phyloP scores from a whole-genome alignment of 2,888 invertebrate genomes.

The Spilosoma lubricipeda region DNA sequence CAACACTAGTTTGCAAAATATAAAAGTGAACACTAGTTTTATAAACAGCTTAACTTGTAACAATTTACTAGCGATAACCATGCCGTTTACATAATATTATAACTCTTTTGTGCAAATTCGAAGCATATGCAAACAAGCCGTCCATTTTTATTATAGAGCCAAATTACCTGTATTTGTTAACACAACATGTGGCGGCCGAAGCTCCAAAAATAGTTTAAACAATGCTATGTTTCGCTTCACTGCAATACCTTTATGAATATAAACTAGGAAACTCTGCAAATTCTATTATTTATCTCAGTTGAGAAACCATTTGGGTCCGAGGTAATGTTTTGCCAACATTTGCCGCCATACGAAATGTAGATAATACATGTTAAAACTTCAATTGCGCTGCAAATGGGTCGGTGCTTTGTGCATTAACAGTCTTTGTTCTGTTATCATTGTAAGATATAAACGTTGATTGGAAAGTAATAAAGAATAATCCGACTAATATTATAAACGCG shows the following conservation, averaged over 20 bases:
- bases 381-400: slow-evolving; percentile 16
- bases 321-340: slow-evolving; percentile 15
- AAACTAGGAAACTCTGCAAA: slow-evolving; percentile 17
- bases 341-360: slow-evolving; percentile 15
- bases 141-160: background rate
- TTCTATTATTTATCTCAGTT: slow-evolving; percentile 21
- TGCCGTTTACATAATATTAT: background rate
- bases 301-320: slow-evolving; percentile 18
- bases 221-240: slow-evolving; percentile 14
- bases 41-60: background rate
- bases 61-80: background rate
- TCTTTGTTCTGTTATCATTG: background rate
- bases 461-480: background rate
- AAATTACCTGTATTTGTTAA: background rate
- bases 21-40: background rate
- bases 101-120: background rate
- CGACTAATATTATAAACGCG: too few relatives aligned
- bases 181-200: slow-evolving; percentile 14
- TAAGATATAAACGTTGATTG: background rate
- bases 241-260: slow-evolving; percentile 11
- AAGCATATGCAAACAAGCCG: background rate
- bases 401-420: background rate
- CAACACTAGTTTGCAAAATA: too few relatives aligned
- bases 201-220: slow-evolving; percentile 14
- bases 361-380: slow-evolving; percentile 20